A percentile compares a stretch with the other conserved stretches of the same genome.
phyloP scores from a whole-genome alignment of 2,797 vertebrate species.

The Busarellus nigricollis region DNA sequence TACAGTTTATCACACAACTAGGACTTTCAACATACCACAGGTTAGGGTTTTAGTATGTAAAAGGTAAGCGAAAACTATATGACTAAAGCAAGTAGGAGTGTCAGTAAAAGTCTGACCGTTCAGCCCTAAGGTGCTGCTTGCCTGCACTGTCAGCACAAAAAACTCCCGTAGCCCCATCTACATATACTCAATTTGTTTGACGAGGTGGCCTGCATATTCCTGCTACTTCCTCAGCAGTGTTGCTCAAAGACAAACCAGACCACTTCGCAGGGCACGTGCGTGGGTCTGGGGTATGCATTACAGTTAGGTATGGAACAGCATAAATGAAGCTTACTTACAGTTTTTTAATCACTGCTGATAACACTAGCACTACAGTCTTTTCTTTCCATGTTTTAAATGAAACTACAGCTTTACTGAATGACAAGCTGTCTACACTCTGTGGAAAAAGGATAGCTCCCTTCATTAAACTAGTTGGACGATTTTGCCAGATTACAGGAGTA shows the following conservation, averaged over 20 bases:
- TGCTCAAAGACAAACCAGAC: background rate
- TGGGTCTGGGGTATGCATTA: background rate
- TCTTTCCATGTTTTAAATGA: background rate
- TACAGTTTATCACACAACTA: background rate
- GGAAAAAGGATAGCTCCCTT: background rate
- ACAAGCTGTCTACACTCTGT: background rate
- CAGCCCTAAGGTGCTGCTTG: background rate
- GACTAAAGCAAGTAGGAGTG: background rate
- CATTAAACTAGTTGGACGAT: background rate
- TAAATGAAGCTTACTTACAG: background rate
- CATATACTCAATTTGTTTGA: background rate
- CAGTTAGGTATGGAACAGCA: background rate
- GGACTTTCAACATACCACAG: background rate
- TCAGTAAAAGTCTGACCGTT: background rate
- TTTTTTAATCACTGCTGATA: background rate
- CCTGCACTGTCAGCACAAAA: background rate
- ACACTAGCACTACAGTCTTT: background rate
- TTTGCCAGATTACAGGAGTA: background rate
- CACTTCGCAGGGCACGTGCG: background rate
- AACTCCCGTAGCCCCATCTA: background rate
- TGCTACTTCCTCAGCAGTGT: background rate
- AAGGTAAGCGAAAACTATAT: background rate
- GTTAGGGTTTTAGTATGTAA: background rate
- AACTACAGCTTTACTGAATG: background rate
- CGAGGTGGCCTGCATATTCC: accelerated